These are phyloP conservation scores for Eudiplozoon nipponicum DNA, from an alignment of 2,888 invertebrate species.

Conservation along the genomic window DNA sequence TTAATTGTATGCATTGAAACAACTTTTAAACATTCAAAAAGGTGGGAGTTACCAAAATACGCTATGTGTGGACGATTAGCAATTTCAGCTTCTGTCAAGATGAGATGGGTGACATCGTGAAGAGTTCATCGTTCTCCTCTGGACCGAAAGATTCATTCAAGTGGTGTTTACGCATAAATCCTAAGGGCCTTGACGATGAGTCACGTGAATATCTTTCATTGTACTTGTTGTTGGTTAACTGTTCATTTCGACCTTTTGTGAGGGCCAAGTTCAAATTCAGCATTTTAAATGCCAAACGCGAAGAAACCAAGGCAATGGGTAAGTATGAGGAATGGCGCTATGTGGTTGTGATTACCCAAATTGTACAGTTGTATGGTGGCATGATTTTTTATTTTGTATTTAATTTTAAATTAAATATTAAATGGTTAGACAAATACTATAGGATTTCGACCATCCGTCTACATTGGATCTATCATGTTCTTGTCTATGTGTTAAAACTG, in stretches of 20 bases:
- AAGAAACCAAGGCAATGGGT: constrained; percentile 99
- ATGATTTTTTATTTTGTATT: background rate
- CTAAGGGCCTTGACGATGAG: constrained; percentile 96
- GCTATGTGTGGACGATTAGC: constrained; percentile 99
- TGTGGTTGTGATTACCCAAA: background rate
- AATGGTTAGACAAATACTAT: background rate
- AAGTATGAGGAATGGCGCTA: constrained; percentile 20
- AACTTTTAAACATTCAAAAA: too few species aligned
- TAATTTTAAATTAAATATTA: background rate
- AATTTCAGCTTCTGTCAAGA: constrained; percentile 99
- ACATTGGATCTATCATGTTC: too few species aligned
- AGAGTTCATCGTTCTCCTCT: constrained; percentile 94
- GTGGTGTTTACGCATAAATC: constrained; percentile 98
- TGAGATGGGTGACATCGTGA: constrained; percentile 98
- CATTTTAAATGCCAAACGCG: constrained; percentile 93
- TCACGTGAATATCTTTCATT: constrained; percentile 97
- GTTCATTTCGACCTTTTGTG: constrained; percentile 87
- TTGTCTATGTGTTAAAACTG: too few species aligned
- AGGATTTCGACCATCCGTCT: too few species aligned
- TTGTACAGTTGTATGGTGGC: constrained; percentile 7
- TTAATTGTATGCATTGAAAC: too few species aligned
- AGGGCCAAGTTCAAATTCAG: constrained; percentile 99
- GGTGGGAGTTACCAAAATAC: constrained; percentile 99
- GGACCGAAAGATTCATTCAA: constrained; percentile 97
- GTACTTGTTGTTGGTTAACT: constrained; percentile 85